These are phyloP conservation scores for Halichoeres trimaculatus DNA, from an alignment of 2,113 vertebrate genomes.

Conservation along the genomic window DNA sequence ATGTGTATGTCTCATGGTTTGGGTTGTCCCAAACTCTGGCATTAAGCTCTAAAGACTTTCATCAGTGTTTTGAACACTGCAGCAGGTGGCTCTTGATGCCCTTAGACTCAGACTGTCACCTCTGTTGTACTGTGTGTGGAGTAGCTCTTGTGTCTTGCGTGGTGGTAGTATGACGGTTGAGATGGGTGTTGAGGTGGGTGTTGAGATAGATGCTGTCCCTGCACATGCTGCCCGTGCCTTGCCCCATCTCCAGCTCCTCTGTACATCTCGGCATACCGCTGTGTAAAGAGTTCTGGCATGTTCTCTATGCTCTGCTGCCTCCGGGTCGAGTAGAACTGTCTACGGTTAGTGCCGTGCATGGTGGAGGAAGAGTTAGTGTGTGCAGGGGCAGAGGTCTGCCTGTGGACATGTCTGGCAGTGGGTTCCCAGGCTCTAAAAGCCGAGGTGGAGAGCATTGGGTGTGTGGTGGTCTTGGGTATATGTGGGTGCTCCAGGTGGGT, in stretches of 20 bases:
- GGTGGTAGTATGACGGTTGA: slow-evolving; percentile 68
- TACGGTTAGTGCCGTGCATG: slow-evolving; percentile 68
- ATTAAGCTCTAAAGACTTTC: slow-evolving; percentile 18
- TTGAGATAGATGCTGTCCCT: slow-evolving; percentile 34
- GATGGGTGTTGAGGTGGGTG: slow-evolving; percentile 5
- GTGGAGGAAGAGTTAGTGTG: slow-evolving; percentile 54
- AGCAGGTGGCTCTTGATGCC: slow-evolving; percentile 4
- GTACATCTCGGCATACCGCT: slow-evolving; percentile 69
- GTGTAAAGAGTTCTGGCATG: slow-evolving; percentile 82
- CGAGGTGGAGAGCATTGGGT: slow-evolving; percentile 75
- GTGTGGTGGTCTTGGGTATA: slow-evolving; percentile 79
- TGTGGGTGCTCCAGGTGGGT: slow-evolving; percentile 81
- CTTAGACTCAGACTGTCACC: slow-evolving; percentile 89
- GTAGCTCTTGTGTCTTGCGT: slow-evolving; percentile 79
- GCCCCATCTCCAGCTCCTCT: slow-evolving; percentile 45
- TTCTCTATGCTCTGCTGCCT: slow-evolving; percentile 88
- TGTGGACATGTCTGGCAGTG: slow-evolving; percentile 68
- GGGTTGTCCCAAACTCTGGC: slow-evolving; percentile 34
- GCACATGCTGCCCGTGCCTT: slow-evolving; percentile 38
- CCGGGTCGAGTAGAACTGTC: slow-evolving; percentile 77
- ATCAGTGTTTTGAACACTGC: neutral
- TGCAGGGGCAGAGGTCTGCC: slow-evolving; percentile 78
- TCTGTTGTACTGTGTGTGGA: slow-evolving; percentile 94
- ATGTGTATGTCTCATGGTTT: slow-evolving; percentile 19
- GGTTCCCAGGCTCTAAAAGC: slow-evolving; percentile 86